Base-by-base conservation (phyloP, 2,888 invertebrate genomes). In the Drosophila setosimentum region DNA sequence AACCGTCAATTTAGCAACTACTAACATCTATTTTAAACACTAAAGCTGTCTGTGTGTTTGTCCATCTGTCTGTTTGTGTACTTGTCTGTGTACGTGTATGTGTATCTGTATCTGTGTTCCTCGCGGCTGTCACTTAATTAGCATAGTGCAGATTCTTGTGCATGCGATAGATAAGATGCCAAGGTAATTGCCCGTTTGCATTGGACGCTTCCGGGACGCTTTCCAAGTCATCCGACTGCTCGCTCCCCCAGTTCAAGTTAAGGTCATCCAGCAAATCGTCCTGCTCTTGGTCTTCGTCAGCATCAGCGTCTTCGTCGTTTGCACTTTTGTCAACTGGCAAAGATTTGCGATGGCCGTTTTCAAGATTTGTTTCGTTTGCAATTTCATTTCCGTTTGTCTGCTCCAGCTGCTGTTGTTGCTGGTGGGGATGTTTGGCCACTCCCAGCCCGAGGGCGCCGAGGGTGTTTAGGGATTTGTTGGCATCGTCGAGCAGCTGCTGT, bases 161-260 rank as follows among this genome's bases (percentile, higher is more conserved):
- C 82, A 92, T 85, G 75, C 92, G 92, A 77, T 93, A 93, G 59
- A 92, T 78, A 76, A 92, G 87, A 64, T 89, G 91, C 76, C 92
- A 81, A 54, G 91, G 92, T 68, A 91, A 84, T 68, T 89, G 91
- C 32, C 67, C 78, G 62, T 80, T 82, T 60, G 66, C 77, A 65
- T 81, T 80, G 29, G 37, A 64, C 27, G 48, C 30, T 27, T 66
- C 64, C 13, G 65, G 60, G 35, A 68, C 62, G n/a, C 62, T 74
- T 24, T 66, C 67, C 55, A 70, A 29, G 29, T 78, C 60, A 7
- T 65, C 68, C 21, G 72, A 51, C 53, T 82, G 75, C 50, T 78
- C 77, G 57, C 66, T 83, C 49, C 37, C 60, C 77, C 79, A 83
- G 59, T 80, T 76, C 16, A 64, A 42, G 45, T 72, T 77, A 29